Conservation (phyloP, 1,140 invertebrate genomes). For the Neomicropteryx cornuta region DNA sequence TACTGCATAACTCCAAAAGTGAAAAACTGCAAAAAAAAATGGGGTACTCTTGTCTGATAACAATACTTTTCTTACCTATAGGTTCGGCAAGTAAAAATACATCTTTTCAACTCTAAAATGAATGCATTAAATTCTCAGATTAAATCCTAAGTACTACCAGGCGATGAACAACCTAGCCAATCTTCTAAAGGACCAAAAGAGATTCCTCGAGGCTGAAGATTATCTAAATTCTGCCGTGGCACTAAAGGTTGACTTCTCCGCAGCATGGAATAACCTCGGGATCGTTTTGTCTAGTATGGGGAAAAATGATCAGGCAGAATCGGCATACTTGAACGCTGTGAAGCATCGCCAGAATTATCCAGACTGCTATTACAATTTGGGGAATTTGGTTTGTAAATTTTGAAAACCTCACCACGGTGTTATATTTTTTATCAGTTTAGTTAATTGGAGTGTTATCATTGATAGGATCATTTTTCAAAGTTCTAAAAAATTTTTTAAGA, state of each 20-base stretch:
- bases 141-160: constrained; percentile 88
- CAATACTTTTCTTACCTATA: constrained; percentile 1
- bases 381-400: constrained; percentile 65
- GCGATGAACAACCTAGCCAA: constrained; percentile 97
- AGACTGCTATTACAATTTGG: constrained; percentile 90
- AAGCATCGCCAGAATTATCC: constrained; percentile 69
- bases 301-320: constrained; percentile 59
- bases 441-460: background rate
- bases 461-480: background rate
- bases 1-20: too few species aligned
- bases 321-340: constrained; percentile 71
- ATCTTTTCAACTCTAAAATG: constrained; percentile 3
- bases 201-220: constrained; percentile 61
- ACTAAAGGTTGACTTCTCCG: constrained; percentile 82
- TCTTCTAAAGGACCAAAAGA: constrained; percentile 69
- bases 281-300: constrained; percentile 74
- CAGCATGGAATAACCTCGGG: constrained; percentile 97
- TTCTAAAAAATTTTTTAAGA: constrained; percentile 4
- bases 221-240: too few species aligned
- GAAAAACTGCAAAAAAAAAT: too few species aligned
- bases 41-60: constrained; percentile 2
- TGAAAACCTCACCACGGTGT: constrained; percentile 5
- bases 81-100: background rate
- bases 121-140: constrained; percentile 30
- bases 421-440: background rate